Evolutionary conservation across 2,888 invertebrate genomes (phyloP), one percentile per base, ranked within the genome.

Genomic region (Oscheius onirici): DNA sequence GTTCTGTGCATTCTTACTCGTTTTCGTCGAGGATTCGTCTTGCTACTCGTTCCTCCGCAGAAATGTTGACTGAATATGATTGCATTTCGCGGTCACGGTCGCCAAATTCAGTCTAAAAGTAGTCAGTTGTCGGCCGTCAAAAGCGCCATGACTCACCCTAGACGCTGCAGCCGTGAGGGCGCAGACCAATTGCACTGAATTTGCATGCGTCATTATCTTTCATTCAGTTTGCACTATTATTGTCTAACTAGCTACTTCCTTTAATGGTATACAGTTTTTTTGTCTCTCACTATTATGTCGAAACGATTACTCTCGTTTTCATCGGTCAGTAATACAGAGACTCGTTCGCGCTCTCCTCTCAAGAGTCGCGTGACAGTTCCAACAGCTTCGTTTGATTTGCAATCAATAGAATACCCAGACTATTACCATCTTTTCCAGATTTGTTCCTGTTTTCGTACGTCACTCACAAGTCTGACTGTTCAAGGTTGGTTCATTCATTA

Each of bases 331-430:
- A 3, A 34, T 34, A 3, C 34, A 34, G 34, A 41, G 22, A 41
- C 41, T 22, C 15, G 13, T 58, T 58, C 43, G 41, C 58, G 40
- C 20, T n/a, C n/a, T 34, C 58, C 22, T n/a, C 58, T 40, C 58
- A 40, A 17, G 40, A 58, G 58, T 58, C 58, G 58, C 58, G 58
- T 58, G 58, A 58, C 58, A 58, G 58, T 58, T 41, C 58, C n/a
- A 24, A 26, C 58, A 41, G 58, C 58, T 58, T 58, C 58, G 58
- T 43, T 58, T 58, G 58, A 58, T 58, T 58, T 58, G 58, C 58
- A 58, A 58, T 58, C 58, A 40, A 58, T 58, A 58, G n/a, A 34
- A 34, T 34, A 34, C 34, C 34, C 34, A n/a, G n/a, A 41, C 41
- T 41, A 41, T 40, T 17, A 58, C 8, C 26, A 24, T 15, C n/a